Conservation (phyloP, 2,797 vertebrate genomes). For the Chloroceryle inda region DNA sequence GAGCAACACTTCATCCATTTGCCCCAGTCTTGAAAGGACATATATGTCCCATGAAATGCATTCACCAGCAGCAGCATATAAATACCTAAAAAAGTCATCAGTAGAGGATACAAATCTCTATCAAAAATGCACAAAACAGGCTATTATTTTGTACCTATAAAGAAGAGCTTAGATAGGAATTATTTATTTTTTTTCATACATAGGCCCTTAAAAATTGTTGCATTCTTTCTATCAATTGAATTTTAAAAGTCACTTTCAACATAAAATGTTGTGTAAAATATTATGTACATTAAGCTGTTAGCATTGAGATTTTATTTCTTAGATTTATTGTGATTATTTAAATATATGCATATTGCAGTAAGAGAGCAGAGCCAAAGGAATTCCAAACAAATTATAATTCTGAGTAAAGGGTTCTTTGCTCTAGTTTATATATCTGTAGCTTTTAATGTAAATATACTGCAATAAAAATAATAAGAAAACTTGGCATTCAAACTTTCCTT, state of each 20-base stretch:
- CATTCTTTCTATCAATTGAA: not conserved
- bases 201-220: not conserved
- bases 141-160: not conserved
- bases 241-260: not conserved
- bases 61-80: not conserved
- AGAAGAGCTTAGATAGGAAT: not conserved
- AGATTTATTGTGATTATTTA: constrained; percentile 18
- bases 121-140: not conserved
- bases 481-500: constrained; percentile 62
- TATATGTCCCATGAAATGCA: not conserved
- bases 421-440: constrained; percentile 61
- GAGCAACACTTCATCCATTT: not conserved
- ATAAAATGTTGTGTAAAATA: not conserved
- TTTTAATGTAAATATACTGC: constrained; percentile 63
- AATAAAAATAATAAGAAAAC: constrained; percentile 64
- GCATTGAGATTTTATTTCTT: not conserved
- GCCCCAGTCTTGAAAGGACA: not conserved
- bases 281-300: not conserved
- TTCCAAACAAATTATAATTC: constrained; percentile 66
- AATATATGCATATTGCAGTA: constrained; percentile 22
- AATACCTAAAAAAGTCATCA: not conserved
- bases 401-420: constrained; percentile 32
- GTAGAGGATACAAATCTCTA: not conserved
- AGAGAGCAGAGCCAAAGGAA: constrained; percentile 4
- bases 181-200: not conserved